Base-by-base conservation (phyloP, 2,888 invertebrate genomes). In the Scaeva pyrastri region DNA sequence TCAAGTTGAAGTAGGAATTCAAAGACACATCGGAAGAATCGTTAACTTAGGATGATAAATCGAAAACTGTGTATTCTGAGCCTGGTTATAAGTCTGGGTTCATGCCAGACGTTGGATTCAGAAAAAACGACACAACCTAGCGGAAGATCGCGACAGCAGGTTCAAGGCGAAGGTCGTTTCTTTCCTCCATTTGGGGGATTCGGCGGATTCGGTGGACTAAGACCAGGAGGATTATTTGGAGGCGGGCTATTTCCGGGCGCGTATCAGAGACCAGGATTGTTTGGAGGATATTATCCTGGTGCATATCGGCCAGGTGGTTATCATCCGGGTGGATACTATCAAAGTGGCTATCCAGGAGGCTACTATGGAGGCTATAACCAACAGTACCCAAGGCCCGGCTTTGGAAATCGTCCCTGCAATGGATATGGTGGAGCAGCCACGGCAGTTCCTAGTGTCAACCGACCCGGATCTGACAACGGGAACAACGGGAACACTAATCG, bases 61-160 rank as follows among this genome's bases (percentile, higher is more conserved):
- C 21, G 23, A 75, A n/a, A 26, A 43, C 11, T 84, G 1, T 19
- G 71, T 19, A 19, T 64, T 1, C 14, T 74, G 7, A 79, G 79
- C 58, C 21, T 88, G 64, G 43, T 88, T 21, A n/a, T 89, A 26
- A 58, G 88, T 12, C n/a, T 88, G 4, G 88, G 16, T 5, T 52
- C 79, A 0, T 58, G 88, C 10, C 82, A 89, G 66, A 72, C 66
- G 19, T 83, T 73, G 36, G 87, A 71, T 23, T 10, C 77, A 3
- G 79, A 26, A 0, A 14, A 14, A 10, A 3, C 31, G 5, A 0
- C 60, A 23, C 21, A 21, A 12, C 1, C 8, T 1, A 60, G 77
- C 48, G 82, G 58, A 16, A 39, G 78, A 45, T 60, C 48, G 1
- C 19, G 60, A 11, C 7, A 39, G 14, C 7, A 39, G 14, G 1